Evolutionary conservation across 2,797 vertebrate species (phyloP).

Genomic region (Melanotaenia maccullochi): DNA sequence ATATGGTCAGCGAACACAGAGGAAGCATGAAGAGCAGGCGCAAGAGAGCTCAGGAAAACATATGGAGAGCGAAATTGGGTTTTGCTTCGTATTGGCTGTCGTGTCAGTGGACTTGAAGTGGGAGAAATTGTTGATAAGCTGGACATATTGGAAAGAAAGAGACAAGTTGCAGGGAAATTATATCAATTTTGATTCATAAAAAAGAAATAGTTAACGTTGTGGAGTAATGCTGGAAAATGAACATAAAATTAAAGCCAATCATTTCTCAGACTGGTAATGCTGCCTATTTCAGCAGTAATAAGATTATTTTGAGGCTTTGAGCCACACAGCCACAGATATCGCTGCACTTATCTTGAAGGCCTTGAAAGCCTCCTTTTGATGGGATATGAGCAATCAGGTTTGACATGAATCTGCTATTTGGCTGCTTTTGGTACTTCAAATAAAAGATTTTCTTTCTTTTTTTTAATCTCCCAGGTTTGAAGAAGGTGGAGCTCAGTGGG

Average conservation of each 20-base stretch:
- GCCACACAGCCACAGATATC: neutral
- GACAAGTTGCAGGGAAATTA: slow-evolving; percentile 32
- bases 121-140: slow-evolving; percentile 32
- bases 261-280: neutral
- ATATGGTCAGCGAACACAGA: slow-evolving; percentile 42
- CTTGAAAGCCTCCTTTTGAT: slow-evolving; percentile 13
- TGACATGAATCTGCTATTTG: neutral
- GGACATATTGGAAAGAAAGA: slow-evolving; percentile 14
- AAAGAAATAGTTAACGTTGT: neutral
- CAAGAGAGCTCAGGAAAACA: slow-evolving; percentile 25
- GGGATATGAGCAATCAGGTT: neutral
- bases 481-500: neutral
- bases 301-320: neutral
- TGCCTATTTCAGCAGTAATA: slow-evolving; percentile 5
- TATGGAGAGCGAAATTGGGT: slow-evolving; percentile 28
- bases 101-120: slow-evolving; percentile 21
- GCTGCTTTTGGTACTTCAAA: slow-evolving; percentile 7
- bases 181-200: slow-evolving; percentile 4
- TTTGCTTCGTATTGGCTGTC: slow-evolving; percentile 43
- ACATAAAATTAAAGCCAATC: slow-evolving; percentile 1
- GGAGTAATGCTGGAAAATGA: slow-evolving; percentile 3
- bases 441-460: slow-evolving; percentile 1
- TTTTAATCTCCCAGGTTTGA: neutral
- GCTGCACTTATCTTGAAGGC: neutral
- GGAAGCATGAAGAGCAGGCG: slow-evolving; percentile 21